Evolutionary conservation across 2,113 vertebrate species (phyloP).

Genomic region (Danionella cerebrum): DNA sequence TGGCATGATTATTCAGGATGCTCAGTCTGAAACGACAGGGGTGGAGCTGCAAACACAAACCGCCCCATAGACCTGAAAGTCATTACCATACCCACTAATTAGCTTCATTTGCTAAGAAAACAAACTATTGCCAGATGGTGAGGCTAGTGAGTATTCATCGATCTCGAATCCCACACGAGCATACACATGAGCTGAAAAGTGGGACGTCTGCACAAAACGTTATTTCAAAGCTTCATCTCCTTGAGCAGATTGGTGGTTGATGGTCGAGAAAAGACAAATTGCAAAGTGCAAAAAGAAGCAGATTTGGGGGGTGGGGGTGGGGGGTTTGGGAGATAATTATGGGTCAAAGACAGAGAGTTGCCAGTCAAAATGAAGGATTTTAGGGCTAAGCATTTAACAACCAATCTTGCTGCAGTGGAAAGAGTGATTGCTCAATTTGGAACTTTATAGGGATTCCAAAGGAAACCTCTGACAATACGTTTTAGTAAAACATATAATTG

Average conservation of each 20-base stretch:
- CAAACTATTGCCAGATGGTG: constrained; percentile 66
- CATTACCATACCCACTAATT: constrained; percentile 60
- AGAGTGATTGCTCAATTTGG: not conserved
- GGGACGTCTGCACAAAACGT: constrained; percentile 20
- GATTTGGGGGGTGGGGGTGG: not conserved
- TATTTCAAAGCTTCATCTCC: constrained; percentile 13
- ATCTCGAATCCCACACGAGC: constrained; percentile 55
- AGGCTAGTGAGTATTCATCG: constrained; percentile 57
- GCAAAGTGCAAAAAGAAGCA: not conserved
- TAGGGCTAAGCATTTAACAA: not conserved
- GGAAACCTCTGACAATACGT: not conserved
- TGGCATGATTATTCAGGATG: constrained; percentile 34
- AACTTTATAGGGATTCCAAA: not conserved
- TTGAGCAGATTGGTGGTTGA: constrained; percentile 18
- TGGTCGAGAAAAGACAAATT: not conserved
- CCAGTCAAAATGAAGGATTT: not conserved
- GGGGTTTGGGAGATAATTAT: not conserved
- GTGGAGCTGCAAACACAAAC: constrained; percentile 42
- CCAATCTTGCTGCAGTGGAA: not conserved
- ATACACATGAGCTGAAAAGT: constrained; percentile 34
- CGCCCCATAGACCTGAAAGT: constrained; percentile 48
- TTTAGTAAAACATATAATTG: no score
- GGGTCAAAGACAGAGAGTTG: not conserved
- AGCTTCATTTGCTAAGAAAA: constrained; percentile 65
- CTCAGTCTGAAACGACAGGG: constrained; percentile 42